Conservation (phyloP, 2,113 vertebrate genomes). For the Thunnus maccoyii region DNA sequence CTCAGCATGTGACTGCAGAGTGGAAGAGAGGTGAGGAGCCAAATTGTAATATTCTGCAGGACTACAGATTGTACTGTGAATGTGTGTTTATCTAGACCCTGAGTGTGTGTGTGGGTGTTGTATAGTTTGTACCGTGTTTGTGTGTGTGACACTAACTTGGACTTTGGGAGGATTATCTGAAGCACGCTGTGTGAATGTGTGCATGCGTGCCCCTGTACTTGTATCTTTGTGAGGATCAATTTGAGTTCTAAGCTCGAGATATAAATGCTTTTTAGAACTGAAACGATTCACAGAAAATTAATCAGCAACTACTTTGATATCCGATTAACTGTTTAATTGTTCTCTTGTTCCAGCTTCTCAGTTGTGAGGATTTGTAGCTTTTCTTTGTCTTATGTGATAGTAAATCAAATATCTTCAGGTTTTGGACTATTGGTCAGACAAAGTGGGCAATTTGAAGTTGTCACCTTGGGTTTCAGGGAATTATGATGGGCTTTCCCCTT, state of each 20-base stretch:
- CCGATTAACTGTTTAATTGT: background rate
- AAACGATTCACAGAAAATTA: background rate
- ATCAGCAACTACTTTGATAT: no score
- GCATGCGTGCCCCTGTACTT: conserved; percentile 3
- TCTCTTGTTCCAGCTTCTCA: no score
- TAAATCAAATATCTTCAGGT: no score
- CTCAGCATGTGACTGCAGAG: conserved; percentile 39
- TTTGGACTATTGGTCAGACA: no score
- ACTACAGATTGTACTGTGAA: background rate
- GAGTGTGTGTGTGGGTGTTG: background rate
- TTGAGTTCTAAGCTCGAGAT: background rate
- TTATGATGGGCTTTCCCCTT: no score
- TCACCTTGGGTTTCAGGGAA: no score
- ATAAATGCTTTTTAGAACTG: background rate
- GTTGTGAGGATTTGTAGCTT: no score
- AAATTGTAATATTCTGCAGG: conserved; percentile 30
- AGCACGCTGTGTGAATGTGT: conserved; percentile 28
- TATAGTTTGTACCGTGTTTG: background rate
- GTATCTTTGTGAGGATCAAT: background rate
- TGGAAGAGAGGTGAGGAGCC: conserved; percentile 30
- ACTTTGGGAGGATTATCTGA: conserved; percentile 50
- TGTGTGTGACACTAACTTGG: conserved; percentile 25
- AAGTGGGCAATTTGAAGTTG: no score
- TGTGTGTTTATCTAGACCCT: conserved; percentile 4
- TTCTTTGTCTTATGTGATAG: no score